Evolutionary conservation across 2,113 vertebrate species (phyloP).

Genomic region (Neogale vison): DNA sequence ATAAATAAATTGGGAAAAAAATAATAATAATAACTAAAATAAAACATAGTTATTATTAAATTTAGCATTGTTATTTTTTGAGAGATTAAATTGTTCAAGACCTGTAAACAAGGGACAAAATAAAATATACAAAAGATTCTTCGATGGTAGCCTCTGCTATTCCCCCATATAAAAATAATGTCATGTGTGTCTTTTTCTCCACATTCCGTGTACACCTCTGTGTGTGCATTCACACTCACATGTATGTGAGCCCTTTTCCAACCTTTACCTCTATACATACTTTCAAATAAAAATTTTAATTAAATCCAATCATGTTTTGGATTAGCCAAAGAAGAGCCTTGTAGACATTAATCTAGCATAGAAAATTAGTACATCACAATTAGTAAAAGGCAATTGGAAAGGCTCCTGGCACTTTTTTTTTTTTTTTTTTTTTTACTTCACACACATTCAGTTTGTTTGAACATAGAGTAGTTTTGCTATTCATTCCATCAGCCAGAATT

Average conservation of each 20-base stretch:
- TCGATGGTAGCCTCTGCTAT: not conserved
- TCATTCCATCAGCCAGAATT: conserved; percentile 62
- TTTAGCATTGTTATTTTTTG: not conserved
- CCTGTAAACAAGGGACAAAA: not conserved
- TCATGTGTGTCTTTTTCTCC: not conserved
- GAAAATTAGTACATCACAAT: conserved; percentile 77
- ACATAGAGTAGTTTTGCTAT: conserved; percentile 66
- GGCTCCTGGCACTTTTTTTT: conserved; percentile 56
- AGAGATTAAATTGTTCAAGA: conserved; percentile 2
- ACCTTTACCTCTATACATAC: conserved; percentile 11
- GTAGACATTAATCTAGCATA: conserved; percentile 60
- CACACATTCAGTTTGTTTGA: conserved; percentile 54
- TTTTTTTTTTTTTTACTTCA: conserved; percentile 60
- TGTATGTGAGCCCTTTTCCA: not conserved
- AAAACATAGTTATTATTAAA: conserved; percentile 17
- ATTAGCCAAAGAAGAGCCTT: conserved; percentile 62
- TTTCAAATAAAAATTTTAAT: conserved; percentile 63
- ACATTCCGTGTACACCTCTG: not conserved
- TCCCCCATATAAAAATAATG: not conserved
- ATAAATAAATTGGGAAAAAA: too few species aligned
- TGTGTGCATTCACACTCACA: not conserved
- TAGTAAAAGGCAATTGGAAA: conserved; percentile 63
- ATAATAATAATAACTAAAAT: not conserved
- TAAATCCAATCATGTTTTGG: conserved; percentile 70
- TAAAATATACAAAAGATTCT: not conserved